These are phyloP conservation scores for Tor tambroides DNA, from an alignment of 2,113 vertebrate species.

Conservation along the genomic window DNA sequence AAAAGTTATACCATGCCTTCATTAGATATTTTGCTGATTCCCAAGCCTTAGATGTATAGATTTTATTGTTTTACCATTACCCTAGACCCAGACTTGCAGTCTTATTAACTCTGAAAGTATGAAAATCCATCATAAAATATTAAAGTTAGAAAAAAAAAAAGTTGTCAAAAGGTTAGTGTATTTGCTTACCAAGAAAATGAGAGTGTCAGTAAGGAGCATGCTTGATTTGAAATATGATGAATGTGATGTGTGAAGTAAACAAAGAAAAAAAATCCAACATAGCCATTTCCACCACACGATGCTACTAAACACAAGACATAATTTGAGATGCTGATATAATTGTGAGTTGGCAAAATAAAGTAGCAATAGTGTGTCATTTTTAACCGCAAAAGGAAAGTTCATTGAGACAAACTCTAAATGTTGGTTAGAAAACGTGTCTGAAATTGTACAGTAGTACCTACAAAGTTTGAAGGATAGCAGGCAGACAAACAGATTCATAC, in stretches of 20 bases:
- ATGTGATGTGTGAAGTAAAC: not conserved
- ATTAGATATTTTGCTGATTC: not conserved
- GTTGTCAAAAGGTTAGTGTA: not conserved
- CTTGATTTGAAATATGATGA: not conserved
- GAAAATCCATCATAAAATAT: not conserved
- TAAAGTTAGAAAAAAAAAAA: not conserved
- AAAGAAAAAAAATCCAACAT: not conserved
- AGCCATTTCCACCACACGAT: not conserved
- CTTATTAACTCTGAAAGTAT: not conserved
- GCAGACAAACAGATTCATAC: not conserved
- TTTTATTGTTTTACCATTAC: not conserved
- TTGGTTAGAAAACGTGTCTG: not conserved
- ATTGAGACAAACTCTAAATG: not conserved
- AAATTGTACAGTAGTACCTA: not conserved
- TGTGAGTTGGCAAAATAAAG: no score
- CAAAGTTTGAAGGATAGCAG: not conserved
- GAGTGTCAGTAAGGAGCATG: not conserved
- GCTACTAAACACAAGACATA: not conserved
- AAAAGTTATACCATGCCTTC: not conserved
- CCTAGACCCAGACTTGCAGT: not conserved
- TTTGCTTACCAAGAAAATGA: not conserved
- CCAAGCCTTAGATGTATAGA: not conserved
- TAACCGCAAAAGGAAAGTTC: not conserved
- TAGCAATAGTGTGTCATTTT: not conserved
- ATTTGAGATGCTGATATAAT: not conserved